phyloP scores from a whole-genome alignment of 2,113 vertebrate species.

The Muscicapa adusta region DNA sequence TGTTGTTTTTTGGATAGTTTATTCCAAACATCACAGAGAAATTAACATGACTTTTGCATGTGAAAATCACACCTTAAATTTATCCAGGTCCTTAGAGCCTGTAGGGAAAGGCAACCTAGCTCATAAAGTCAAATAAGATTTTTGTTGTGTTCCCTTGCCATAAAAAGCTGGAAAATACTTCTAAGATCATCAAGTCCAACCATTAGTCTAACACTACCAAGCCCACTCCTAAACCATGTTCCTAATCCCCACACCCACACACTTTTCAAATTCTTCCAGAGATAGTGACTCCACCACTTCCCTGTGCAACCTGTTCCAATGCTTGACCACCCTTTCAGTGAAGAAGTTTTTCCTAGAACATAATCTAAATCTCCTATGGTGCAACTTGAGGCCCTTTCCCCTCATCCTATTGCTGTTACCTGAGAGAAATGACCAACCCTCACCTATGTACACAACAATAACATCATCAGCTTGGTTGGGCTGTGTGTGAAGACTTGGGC shows the following conservation, averaged over 20 bases:
- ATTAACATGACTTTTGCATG: neutral
- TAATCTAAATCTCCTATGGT: neutral
- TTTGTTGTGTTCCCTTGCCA: neutral
- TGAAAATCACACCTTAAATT: neutral
- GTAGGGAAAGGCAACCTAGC: neutral
- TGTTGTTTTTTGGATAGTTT: neutral
- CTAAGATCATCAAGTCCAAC: neutral
- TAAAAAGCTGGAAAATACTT: neutral
- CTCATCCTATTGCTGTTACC: neutral
- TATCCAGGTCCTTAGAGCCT: neutral
- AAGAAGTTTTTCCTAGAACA: neutral
- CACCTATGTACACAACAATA: fast-evolving
- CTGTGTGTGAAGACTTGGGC: neutral
- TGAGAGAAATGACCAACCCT: neutral
- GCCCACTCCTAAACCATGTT: neutral
- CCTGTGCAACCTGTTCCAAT: neutral
- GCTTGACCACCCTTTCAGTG: neutral
- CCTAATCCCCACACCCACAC: neutral
- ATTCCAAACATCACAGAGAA: neutral
- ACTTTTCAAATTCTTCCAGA: neutral
- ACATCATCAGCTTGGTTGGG: neutral
- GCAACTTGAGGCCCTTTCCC: neutral
- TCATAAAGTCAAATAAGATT: neutral
- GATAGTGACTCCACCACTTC: neutral
- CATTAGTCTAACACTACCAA: neutral